Base-by-base conservation (phyloP, 1,140 invertebrate species). In the Lerema accius region DNA sequence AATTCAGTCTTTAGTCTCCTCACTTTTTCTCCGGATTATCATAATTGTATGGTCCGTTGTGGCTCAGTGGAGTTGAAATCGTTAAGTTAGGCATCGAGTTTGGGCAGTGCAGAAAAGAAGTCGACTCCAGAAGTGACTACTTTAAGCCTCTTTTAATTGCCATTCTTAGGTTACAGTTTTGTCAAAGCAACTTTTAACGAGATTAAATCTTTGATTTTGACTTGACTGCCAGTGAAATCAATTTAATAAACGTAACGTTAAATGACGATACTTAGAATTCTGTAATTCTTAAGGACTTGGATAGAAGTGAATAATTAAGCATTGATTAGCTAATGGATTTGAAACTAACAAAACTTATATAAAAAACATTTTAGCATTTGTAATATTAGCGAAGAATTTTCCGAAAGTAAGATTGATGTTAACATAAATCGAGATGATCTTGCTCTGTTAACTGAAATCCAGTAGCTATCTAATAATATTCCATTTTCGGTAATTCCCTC, bases 21-120 rank as follows among this genome's bases (percentile, higher is more conserved):
- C 43, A 59, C n/a, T 56, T 63, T 63, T 63, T 63, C 62, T 45
- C 17, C 13, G 43, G 62, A 63, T 63, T 63, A 63, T 63, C 19
- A 56, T 49, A 63, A 63, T 63, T 56, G 32, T 40, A 51, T 51
- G 39, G 26, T 43, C 9, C 42, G 13, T 46, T 45, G n/a, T 11
- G 11, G 55, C 26, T 28, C 45, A 37, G 35, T 37, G 35, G 35
- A 37, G 35, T 37, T 4, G 35, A 37, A 37, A 11, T 37, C 11
- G n/a, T 37, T 37, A 11, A 37, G 7, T 32, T 32, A 32, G 35
- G 2, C 10, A 11, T 3, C 35, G 4, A 4, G 28, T 32, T 32
- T 32, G 4, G 4, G 28, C 1, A 32, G 4, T 4, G 9, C 9
- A 32, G 28, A 10, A 32, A 32, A 7, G 7, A 32, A 32, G 1